Base-by-base conservation (phyloP, 2,113 vertebrate species). In the Ciconia boyciana region DNA sequence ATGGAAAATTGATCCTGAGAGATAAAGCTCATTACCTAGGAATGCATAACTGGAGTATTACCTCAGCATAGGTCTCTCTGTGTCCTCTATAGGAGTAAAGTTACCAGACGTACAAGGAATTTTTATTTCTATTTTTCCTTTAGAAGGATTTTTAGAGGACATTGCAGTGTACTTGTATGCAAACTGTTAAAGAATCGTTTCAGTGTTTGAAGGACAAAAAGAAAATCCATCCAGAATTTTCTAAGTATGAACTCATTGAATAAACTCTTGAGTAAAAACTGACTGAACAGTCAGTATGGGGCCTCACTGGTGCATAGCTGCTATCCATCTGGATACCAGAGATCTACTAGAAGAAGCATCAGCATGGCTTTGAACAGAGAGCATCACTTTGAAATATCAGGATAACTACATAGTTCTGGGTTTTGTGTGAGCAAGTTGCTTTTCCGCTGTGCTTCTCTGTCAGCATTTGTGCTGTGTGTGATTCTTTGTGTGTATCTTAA, bases 1-100 rank as follows among this genome's bases (percentile, higher is more conserved):
- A 93, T 95, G 93, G 87, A 94, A 95, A 94, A 95, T 94, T 96
- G 96, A 97, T 95, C 81, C 87, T 87, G 74, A 80, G 83, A 94
- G 87, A 96, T 94, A 89, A 96, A 97, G 49, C 89, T 96, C 84
- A 93, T 95, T 92, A 89, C 81, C 86, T 94, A 43, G 81, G 74
- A 93, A 87, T 85, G 58, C n/a, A 65, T 87, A 95, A 87, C 89
- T 74, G 78, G 34, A 44, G 26, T 89, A 69, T 91, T 93, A 94
- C 70, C 74, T 93, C 70, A 87, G 24, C 58, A 21, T 13, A 70
- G 58, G 41, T 85, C 26, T 74, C 32, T 90, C 28, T 60, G 31
- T 92, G 94, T 82, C 93, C 84, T 95, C 79, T 70, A 5, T 21
- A 25, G 17, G 26, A 79, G 26, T 48, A 34, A 94, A 91, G 44